Evolutionary conservation across 1,140 invertebrate species (phyloP), one percentile per base, ranked within the genome.

Genomic region (Ips nitidus): DNA sequence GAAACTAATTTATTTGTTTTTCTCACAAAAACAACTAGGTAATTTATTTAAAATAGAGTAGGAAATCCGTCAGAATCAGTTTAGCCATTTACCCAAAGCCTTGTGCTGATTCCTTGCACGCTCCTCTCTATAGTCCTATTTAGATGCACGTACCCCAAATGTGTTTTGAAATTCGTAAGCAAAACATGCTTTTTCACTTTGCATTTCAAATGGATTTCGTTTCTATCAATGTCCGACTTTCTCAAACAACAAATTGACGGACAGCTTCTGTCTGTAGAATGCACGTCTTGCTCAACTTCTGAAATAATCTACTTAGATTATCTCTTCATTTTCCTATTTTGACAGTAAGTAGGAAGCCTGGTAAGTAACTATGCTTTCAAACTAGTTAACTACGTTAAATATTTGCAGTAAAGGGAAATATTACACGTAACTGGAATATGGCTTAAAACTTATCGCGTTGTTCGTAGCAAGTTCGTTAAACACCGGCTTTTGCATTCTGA

Each of bases 101-200:
- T 38, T 36, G 37, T 36, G 5, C 52, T 22, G n/a, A 55, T 38
- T 55, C 52, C 52, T 55, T 38, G 52, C 37, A 55, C 52, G 37
- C 37, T 37, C 36, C 37, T 55, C 8, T 55, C 52, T 55, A 55
- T 55, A 55, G 8, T 55, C 37, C n/a, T 55, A 6, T 37, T 37
- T 55, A 5, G n/a, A 22, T 55, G 52, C 52, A 55, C 52, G 52
- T 55, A 22, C 37, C 8, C 52, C 52, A 38, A 55, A 55, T 22
- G 52, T 55, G 37, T 55, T 55, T 55, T 55, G 52, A 55, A 55
- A 55, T 55, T 55, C 52, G 37, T 38, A 55, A 37, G 52, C 52
- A 55, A 55, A 55, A 55, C 52, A 55, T 38, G 52, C n/a, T 37
- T 55, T 55, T 55, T 55, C 52, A 55, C 52, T 55, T 55, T 55